These are phyloP conservation scores for Drosophila erecta DNA, from an alignment of 1,140 invertebrate species.

Conservation along the genomic window DNA sequence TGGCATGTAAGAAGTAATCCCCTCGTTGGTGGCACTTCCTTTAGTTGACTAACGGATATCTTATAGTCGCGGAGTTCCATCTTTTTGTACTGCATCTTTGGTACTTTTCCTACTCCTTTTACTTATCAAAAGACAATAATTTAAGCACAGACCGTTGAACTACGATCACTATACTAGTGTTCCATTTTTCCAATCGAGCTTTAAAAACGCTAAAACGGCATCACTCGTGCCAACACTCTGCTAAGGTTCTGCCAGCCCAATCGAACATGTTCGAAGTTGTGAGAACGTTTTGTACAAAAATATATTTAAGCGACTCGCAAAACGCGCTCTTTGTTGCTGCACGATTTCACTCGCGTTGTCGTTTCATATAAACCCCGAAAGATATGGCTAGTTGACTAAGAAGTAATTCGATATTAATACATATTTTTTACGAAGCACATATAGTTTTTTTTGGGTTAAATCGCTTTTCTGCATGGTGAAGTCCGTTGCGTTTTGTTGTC, in stretches of 20 bases:
- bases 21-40: too few species aligned
- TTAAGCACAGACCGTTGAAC: too few species aligned
- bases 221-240: too few species aligned
- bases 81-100: too few species aligned
- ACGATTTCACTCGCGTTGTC: conserved; percentile 11
- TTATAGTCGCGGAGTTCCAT: too few species aligned
- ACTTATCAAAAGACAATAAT: too few species aligned
- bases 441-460: not conserved
- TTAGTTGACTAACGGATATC: too few species aligned
- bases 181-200: too few species aligned
- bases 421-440: conserved; percentile 2
- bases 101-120: too few species aligned
- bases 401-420: not conserved
- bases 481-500: conserved; percentile 2
- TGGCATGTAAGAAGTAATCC: too few species aligned
- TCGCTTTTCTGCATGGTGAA: conserved; percentile 1
- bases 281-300: conserved; percentile 3
- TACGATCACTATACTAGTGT: too few species aligned
- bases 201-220: too few species aligned
- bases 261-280: not conserved
- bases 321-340: conserved; percentile 9
- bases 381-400: conserved; percentile 15
- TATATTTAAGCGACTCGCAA: conserved; percentile 10
- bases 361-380: not conserved
- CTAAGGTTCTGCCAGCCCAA: not conserved